These are phyloP conservation scores for Rotaria magnacalcarata DNA, from an alignment of 2,888 invertebrate species.

Conservation along the genomic window DNA sequence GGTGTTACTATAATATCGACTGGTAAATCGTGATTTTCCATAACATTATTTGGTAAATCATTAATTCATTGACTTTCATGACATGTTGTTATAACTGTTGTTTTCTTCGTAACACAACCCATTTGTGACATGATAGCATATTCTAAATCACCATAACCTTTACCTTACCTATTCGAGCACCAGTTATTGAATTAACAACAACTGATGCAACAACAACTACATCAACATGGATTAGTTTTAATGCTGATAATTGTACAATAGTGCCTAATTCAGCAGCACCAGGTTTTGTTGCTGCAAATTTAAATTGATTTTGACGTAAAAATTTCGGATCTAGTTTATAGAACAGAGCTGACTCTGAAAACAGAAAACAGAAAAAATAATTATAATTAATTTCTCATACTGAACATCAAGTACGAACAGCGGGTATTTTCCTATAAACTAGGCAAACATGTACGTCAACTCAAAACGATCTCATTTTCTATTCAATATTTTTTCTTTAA, in stretches of 20 bases:
- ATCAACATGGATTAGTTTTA: slow-evolving; percentile 41
- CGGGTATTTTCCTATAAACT: too few relatives aligned
- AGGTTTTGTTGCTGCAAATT: slow-evolving; percentile 39
- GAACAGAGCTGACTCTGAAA: background rate
- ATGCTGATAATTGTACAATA: background rate
- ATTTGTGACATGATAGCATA: slow-evolving; percentile 39
- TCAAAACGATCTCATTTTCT: too few relatives aligned
- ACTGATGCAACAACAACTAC: slow-evolving; percentile 41
- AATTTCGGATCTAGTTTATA: slow-evolving; percentile 35
- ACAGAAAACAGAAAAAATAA: background rate
- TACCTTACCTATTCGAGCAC: slow-evolving; percentile 44
- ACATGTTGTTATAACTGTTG: slow-evolving; percentile 39
- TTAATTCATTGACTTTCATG: slow-evolving; percentile 41
- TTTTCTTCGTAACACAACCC: background rate
- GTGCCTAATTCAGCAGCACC: slow-evolving; percentile 42
- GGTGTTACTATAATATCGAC: slow-evolving; percentile 45
- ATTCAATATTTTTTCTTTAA: too few relatives aligned
- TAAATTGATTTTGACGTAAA: background rate
- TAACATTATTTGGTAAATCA: slow-evolving; percentile 23
- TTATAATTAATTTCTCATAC: too few relatives aligned
- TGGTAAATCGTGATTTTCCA: slow-evolving; percentile 35
- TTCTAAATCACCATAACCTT: slow-evolving; percentile 42
- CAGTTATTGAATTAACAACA: slow-evolving; percentile 42
- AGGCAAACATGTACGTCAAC: too few relatives aligned
- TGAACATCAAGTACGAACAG: too few relatives aligned